Evolutionary conservation across 2,797 vertebrate species (phyloP).

Genomic region (Cheirogaleus major): DNA sequence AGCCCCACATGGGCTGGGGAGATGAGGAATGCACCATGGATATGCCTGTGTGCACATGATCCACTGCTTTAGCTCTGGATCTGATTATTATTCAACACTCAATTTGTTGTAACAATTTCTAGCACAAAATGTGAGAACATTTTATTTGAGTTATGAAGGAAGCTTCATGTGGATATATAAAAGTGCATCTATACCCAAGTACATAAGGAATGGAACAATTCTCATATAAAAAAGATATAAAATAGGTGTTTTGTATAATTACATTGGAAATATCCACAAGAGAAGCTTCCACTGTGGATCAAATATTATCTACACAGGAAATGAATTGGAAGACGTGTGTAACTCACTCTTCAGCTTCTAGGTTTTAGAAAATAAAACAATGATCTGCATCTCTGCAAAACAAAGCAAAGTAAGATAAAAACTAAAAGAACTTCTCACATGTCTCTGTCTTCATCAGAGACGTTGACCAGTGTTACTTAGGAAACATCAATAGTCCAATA

Average conservation of each 20-base stretch:
- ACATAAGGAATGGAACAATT: neutral
- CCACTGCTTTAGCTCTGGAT: neutral
- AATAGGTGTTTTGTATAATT: neutral
- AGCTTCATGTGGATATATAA: neutral
- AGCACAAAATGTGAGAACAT: neutral
- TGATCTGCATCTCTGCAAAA: neutral
- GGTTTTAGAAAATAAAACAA: neutral
- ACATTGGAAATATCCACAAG: neutral
- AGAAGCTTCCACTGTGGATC: neutral
- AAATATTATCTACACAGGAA: neutral
- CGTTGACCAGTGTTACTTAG: neutral
- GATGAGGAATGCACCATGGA: neutral
- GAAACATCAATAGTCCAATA: neutral
- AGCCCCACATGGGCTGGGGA: neutral
- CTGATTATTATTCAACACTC: neutral
- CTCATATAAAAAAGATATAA: neutral
- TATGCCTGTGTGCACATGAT: neutral
- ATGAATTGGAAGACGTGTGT: neutral
- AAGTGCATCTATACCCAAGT: neutral
- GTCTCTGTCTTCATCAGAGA: neutral
- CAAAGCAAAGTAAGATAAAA: neutral
- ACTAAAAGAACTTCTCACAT: neutral
- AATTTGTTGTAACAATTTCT: neutral
- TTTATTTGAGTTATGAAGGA: neutral
- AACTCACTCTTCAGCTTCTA: neutral